Evolutionary conservation across 2,113 vertebrate species (phyloP).

Genomic region (Rhineura floridana): DNA sequence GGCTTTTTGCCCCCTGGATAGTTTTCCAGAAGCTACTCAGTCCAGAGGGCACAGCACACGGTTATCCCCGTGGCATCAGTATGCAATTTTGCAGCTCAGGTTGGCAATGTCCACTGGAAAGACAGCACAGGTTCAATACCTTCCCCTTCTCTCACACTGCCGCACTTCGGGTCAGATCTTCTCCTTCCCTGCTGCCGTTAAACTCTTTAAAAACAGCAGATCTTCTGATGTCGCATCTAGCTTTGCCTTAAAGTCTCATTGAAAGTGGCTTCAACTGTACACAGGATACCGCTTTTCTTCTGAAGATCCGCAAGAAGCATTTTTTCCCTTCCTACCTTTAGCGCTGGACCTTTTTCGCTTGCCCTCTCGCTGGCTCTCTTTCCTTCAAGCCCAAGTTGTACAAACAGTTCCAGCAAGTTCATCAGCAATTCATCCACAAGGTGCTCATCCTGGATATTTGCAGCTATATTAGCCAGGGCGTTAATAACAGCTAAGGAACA

Average conservation of each 20-base stretch:
- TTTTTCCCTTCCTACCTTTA: slow-evolving; percentile 81
- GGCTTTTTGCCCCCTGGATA: too few species aligned
- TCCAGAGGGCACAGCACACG: too few species aligned
- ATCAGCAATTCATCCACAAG: slow-evolving; percentile 94
- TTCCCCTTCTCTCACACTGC: too few species aligned
- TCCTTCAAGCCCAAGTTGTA: slow-evolving; percentile 96
- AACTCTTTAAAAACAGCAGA: too few species aligned
- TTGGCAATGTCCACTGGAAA: too few species aligned
- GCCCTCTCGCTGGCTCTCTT: slow-evolving; percentile 95
- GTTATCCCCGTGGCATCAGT: too few species aligned
- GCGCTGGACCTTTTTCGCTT: slow-evolving; percentile 91
- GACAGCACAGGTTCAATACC: too few species aligned
- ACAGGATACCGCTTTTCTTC: neutral
- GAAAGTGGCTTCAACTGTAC: neutral
- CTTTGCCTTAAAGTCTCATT: neutral
- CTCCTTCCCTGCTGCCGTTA: too few species aligned
- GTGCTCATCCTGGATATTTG: slow-evolving; percentile 93
- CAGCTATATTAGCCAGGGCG: slow-evolving; percentile 94
- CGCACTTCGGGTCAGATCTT: too few species aligned
- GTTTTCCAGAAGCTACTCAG: too few species aligned
- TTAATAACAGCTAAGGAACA: slow-evolving; percentile 97
- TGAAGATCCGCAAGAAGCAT: neutral
- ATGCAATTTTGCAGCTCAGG: too few species aligned
- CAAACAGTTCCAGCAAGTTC: slow-evolving; percentile 95
- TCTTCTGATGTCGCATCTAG: neutral